Evolutionary conservation across 2,113 vertebrate genomes (phyloP), one percentile per base, ranked within the genome.

Genomic region (Nyctereutes procyonoides): DNA sequence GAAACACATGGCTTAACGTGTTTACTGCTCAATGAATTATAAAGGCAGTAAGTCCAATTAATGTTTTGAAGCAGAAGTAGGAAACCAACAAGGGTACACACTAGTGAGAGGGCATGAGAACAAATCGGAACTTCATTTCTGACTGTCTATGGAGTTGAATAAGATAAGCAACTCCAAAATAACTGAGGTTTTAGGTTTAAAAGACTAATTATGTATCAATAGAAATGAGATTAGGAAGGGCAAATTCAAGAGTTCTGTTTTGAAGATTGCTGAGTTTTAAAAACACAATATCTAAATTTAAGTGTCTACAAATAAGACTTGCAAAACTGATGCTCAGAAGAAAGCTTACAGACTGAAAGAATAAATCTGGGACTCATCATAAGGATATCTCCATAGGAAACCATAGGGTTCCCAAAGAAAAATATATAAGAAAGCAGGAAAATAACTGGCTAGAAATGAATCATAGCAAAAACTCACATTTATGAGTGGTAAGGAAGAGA

Each of bases 191-290:
- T 82, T 43, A 51, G 60, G 16, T n/a, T 74, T 73, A 56, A 51
- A 88, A 86, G 82, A 82, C 55, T 69, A 80, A 87, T 35, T 43
- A 60, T 16, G 28, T 38, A 81, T 19, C 79, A 88, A 63, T 26
- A 91, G 76, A 92, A 96, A 92, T 8, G 69, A 85, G 71, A 84
- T 60, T 84, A 87, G 43, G n/a, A 76, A 35, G 32, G 20, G 62
- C 17, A 85, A 69, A 73, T 81, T 88, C 20, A 85, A 87, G 58
- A 90, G 58, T 48, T 97, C 69, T 11, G 14, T 88, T 95, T 85
- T 65, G 65, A 77, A 86, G 13, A 73, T n/a, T 28, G 43, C 26
- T 73, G 9, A 73, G 16, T 74, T 87, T 81, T 43, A 73, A 92
- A 48, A 89, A 84, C 7, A 35, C 10, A 90, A 1, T 63, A 55